Percentiles rank a stretch among this genome's conserved stretches.
Conservation (phyloP, 2,113 vertebrate species). For the Ardeotis arabs region DNA sequence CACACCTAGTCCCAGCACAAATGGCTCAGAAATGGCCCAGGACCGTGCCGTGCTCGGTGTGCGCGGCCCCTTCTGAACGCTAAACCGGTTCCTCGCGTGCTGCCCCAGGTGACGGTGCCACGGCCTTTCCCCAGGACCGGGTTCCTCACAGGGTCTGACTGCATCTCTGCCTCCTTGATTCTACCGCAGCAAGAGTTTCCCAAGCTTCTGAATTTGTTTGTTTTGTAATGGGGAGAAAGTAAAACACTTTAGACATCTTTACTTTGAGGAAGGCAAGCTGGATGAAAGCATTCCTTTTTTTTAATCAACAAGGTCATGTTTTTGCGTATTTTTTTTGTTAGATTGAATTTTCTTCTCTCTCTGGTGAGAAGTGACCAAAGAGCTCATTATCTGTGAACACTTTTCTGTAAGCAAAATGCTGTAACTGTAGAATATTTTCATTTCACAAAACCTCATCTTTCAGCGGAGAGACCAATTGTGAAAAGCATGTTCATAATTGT, state of each 20-base stretch:
- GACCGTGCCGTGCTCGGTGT: rapidly evolving
- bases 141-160: background rate
- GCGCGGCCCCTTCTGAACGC: background rate
- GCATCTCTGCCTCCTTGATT: background rate
- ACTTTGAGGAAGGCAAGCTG: background rate
- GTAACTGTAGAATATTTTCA: background rate
- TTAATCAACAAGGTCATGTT: background rate
- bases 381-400: background rate
- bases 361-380: background rate
- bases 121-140: background rate
- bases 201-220: background rate
- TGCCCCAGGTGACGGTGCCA: rapidly evolving
- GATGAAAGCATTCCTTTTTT: background rate
- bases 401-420: background rate
- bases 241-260: background rate
- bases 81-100: background rate
- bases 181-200: background rate
- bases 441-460: background rate
- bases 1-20: background rate
- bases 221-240: background rate
- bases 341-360: background rate
- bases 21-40: background rate
- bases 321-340: background rate
- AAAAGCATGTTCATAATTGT: background rate
- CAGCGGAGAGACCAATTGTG: background rate